Base-by-base conservation (phyloP, 2,113 vertebrate species). In the Hemicordylus capensis region DNA sequence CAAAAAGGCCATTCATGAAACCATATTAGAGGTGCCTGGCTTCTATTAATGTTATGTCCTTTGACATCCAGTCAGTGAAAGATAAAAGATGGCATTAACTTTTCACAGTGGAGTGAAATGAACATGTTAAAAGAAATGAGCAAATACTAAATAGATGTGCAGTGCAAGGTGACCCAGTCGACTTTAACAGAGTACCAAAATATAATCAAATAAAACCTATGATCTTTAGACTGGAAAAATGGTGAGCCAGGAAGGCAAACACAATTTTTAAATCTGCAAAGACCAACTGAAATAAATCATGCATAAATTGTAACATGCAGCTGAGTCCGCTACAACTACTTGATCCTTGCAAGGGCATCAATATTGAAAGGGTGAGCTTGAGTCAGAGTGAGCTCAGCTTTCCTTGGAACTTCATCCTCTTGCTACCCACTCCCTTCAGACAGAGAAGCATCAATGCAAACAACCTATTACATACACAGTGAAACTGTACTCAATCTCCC, bases 71-170 rank as follows among this genome's bases (percentile, higher is more conserved):
- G 85, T 95, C 93, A 88, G 76, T 80, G 91, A 94, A 96, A 95
- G 94, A 93, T 92, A 94, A 96, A 95, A 93, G 85, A 93, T 91
- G 94, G 92, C 87, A 94, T 96, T 96, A 96, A 95, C 92, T 96
- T 96, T 95, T 91, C 94, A 89, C 90, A 92, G 89, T 76, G 89
- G 91, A 95, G 90, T 91, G 79, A 95, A 95, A 95, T 87, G 86
- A 87, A 87, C 80, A 92, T 87, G 91, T 91, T 95, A 89, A 93
- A 88, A 89, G 89, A 92, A 93, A 93, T 80, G 90, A 93, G 87
- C 82, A 92, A 89, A 94, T 92, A 90, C 89, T 91, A 93, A 94
- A 93, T 86, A 93, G 87, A 81, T 84, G 78, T 90, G 87, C 89
- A 91, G 90, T 93, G 67, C 93, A 96, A 95, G 90, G 93, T 96